Evolutionary conservation across 2,113 vertebrate genomes (phyloP).

Genomic region (Panurus biarmicus): DNA sequence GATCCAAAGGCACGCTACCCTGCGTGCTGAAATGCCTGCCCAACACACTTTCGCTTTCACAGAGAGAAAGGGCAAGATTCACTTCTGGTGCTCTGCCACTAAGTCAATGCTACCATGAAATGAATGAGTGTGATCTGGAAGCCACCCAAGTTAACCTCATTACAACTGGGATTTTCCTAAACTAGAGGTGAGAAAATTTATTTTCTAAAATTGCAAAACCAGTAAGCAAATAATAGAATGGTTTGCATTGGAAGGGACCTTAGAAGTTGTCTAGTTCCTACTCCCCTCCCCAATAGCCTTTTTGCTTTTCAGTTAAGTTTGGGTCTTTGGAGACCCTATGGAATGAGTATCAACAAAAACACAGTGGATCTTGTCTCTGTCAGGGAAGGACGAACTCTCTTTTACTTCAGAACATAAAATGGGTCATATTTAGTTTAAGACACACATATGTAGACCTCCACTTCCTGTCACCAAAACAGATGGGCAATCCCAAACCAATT

Average conservation of each 20-base stretch:
- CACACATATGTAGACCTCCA: neutral
- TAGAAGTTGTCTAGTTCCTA: neutral
- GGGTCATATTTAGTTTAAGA: neutral
- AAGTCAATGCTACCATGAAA: neutral
- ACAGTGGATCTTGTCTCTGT: neutral
- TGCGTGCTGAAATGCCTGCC: neutral
- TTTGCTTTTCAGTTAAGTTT: neutral
- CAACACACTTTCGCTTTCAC: neutral
- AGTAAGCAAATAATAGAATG: neutral
- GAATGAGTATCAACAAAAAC: neutral
- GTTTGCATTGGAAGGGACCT: neutral
- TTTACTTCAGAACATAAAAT: neutral
- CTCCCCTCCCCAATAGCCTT: rapidly evolving
- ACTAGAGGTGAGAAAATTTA: neutral
- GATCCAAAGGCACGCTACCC: neutral
- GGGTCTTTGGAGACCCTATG: neutral
- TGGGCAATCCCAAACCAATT: neutral
- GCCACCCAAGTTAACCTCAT: neutral
- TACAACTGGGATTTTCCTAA: neutral
- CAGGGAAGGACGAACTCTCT: neutral
- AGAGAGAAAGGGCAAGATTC: neutral
- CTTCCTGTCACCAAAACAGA: neutral
- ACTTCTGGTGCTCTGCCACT: neutral
- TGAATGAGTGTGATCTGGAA: neutral
- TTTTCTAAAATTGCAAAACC: neutral